Conservation (phyloP, 2,113 vertebrate species). For the Trogon melanurus region DNA sequence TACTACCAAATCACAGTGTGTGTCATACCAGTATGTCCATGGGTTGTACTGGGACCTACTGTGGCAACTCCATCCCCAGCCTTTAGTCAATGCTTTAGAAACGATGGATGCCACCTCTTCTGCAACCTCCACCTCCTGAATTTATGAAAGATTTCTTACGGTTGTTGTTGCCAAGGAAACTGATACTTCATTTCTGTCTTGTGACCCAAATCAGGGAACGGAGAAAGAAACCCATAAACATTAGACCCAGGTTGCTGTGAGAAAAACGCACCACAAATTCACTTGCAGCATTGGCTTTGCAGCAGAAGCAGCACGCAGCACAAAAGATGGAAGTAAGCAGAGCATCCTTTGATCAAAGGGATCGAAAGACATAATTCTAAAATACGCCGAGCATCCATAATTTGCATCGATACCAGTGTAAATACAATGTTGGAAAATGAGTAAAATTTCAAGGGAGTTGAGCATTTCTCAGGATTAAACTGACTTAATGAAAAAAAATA, state of each 20-base stretch:
- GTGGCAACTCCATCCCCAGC: neutral
- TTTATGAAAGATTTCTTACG: neutral
- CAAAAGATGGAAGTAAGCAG: neutral
- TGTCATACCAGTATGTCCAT: neutral
- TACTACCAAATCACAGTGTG: neutral
- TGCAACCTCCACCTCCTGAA: neutral
- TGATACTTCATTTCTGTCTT: neutral
- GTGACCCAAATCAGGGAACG: conserved; percentile 12
- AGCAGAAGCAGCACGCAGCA: neutral
- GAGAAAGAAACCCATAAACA: neutral
- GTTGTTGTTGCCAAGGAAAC: conserved; percentile 59
- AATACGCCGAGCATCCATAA: neutral
- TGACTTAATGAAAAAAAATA: neutral
- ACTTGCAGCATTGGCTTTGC: neutral
- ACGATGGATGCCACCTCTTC: neutral
- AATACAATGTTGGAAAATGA: neutral
- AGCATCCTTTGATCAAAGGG: neutral
- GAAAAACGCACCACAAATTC: neutral
- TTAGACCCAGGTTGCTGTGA: neutral
- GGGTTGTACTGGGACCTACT: neutral
- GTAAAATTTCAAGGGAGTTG: neutral
- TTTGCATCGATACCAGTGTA: neutral
- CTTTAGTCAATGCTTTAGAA: neutral
- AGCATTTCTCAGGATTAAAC: neutral
- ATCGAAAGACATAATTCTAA: neutral